phyloP scores from a whole-genome alignment of 2,888 invertebrate species.

The Ormyrus rosae region DNA sequence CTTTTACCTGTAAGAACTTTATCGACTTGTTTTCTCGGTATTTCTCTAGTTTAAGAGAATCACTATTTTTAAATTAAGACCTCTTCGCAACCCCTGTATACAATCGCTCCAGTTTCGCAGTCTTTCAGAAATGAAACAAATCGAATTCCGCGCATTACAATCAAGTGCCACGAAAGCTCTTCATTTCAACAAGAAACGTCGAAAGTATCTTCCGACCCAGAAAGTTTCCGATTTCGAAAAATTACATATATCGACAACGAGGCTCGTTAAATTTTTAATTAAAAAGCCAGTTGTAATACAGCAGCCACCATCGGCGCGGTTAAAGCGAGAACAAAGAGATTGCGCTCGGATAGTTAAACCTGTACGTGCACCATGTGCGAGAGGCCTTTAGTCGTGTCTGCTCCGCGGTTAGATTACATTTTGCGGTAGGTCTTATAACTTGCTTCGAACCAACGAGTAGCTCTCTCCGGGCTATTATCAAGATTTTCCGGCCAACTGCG shows the following conservation, averaged over 20 bases:
- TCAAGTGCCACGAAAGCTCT: too few relatives aligned
- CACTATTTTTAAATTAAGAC: neutral
- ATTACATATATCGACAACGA: too few relatives aligned
- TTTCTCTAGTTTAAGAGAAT: neutral
- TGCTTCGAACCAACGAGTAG: constrained; percentile 3
- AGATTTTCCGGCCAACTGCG: neutral
- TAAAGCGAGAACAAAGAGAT: neutral
- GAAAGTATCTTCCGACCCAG: too few relatives aligned
- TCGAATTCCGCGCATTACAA: neutral
- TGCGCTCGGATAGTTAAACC: neutral
- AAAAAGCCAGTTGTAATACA: too few relatives aligned
- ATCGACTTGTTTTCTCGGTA: too few relatives aligned
- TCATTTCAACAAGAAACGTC: too few relatives aligned
- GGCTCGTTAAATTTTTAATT: too few relatives aligned
- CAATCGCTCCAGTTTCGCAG: neutral
- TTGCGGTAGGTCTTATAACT: constrained; percentile 31
- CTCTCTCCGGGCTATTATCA: constrained; percentile 18
- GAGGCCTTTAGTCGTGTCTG: constrained; percentile 15
- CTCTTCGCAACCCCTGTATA: neutral
- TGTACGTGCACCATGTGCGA: neutral
- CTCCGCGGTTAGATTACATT: constrained; percentile 36
- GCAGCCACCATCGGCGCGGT: too few relatives aligned
- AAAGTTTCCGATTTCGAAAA: too few relatives aligned
- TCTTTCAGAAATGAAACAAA: neutral
- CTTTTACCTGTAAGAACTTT: too few relatives aligned